Evolutionary conservation across 2,113 vertebrate genomes (phyloP).

Genomic region (Chauna torquata): DNA sequence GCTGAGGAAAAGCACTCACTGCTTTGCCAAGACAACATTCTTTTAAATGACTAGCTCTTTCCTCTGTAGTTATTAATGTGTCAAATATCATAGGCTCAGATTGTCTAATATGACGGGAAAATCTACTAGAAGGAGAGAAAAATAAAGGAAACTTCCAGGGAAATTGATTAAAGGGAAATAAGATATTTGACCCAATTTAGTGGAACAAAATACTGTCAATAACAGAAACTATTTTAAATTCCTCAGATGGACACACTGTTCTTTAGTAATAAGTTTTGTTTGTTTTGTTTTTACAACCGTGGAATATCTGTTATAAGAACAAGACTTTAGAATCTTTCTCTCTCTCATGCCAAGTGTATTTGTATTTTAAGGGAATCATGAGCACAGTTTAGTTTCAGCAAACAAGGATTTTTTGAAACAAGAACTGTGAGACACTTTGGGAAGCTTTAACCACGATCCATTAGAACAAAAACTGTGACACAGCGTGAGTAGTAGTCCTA

Average conservation of each 20-base stretch:
- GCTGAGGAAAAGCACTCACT: slow-evolving; percentile 20
- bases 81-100: slow-evolving; percentile 56
- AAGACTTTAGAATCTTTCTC: not conserved
- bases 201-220: slow-evolving; percentile 45
- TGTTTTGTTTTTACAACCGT: slow-evolving; percentile 19
- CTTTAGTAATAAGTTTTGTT: slow-evolving; percentile 53
- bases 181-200: slow-evolving; percentile 47
- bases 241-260: slow-evolving; percentile 32
- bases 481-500: not conserved
- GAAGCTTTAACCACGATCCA: not conserved
- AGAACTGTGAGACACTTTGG: not conserved
- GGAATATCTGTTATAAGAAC: slow-evolving; percentile 58
- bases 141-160: slow-evolving; percentile 71
- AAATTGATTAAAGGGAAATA: slow-evolving; percentile 69
- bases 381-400: not conserved
- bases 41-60: slow-evolving; percentile 69
- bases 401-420: not conserved
- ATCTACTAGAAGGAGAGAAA: slow-evolving; percentile 68
- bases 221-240: slow-evolving; percentile 54
- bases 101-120: slow-evolving; percentile 70
- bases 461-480: not conserved
- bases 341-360: not conserved
- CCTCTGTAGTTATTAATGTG: slow-evolving; percentile 64
- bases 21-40: slow-evolving; percentile 65
- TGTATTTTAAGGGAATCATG: not conserved